Conservation (phyloP, 2,113 vertebrate genomes). For the Callaeas wilsoni region DNA sequence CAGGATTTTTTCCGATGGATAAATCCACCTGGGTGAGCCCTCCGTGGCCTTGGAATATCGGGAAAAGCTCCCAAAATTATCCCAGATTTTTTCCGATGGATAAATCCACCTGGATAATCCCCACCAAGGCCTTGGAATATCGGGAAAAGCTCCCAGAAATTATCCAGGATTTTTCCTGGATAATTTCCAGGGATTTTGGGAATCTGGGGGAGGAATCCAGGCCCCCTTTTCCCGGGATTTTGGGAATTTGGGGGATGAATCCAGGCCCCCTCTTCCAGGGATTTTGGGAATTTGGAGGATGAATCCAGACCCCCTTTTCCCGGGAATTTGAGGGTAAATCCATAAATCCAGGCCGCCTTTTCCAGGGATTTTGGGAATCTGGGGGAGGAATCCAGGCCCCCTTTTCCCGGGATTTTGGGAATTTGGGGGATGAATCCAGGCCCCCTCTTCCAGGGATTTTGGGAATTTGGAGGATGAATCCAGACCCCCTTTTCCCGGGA, state of each 20-base stretch:
- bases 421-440: too few relatives aligned
- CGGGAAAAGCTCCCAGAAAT: background rate
- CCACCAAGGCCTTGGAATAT: background rate
- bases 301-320: too few relatives aligned
- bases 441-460: background rate
- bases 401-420: too few relatives aligned
- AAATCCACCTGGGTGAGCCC: too few relatives aligned
- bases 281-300: background rate
- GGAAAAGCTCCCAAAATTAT: too few relatives aligned
- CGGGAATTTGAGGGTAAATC: too few relatives aligned
- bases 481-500: too few relatives aligned
- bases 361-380: background rate
- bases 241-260: too few relatives aligned
- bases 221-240: background rate
- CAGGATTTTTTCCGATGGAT: too few relatives aligned
- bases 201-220: background rate
- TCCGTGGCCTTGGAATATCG: too few relatives aligned
- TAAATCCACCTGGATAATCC: too few relatives aligned
- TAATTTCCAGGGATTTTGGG: background rate
- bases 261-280: background rate
- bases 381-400: background rate
- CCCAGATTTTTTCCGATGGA: too few relatives aligned
- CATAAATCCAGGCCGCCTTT: background rate
- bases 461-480: background rate
- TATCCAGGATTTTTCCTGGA: background rate